Evolutionary conservation across 2,797 vertebrate genomes (phyloP), one percentile per base, ranked within the genome.

Genomic region (Decapterus maruadsi): DNA sequence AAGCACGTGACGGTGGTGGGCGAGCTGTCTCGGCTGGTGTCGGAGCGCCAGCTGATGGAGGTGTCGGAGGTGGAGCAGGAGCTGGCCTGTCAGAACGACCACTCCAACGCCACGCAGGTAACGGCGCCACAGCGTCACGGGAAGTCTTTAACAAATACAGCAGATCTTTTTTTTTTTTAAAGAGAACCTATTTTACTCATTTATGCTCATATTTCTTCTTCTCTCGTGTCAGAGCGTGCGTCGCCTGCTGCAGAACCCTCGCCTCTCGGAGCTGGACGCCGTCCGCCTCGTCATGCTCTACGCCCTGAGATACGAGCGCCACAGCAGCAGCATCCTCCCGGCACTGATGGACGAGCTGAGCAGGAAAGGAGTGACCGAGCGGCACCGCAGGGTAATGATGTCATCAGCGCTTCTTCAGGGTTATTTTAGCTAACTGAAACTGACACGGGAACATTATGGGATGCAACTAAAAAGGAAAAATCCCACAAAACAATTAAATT

Each of bases 1-100:
- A 99, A 99, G 90, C 98, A 99, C 0, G 98, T 99, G 93, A 99
- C 98, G 0, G 98, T 99, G 73, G 97, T 99, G 14, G 98, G 98
- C 1, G 98, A 99, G 62, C 85, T 99, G 69, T 99, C 98, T 0
- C 94, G 98, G 0, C 89, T 99, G 71, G 98, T 99, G 31, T 95
- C 95, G 0, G 97, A 99, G 83, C 90, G 96, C 56, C 95, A 95
- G 82, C 95, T 99, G 80, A 96, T 99, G 96, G 98, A 98, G 80
- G 96, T 99, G 55, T 99, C 98, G 0, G 98, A 99, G 89, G 96
- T 95, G 78, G 98, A 99, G 85, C 98, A 99, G 92, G 98, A 99
- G 51, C 92, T 99, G 81, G 96, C 97, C 50, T 98, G 97, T 87
- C 98, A 99, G 93, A 99, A 94, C 8, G 97, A 99, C 93, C 98